These are phyloP conservation scores for Seira musarum DNA, from an alignment of 2,888 invertebrate genomes.

Conservation along the genomic window DNA sequence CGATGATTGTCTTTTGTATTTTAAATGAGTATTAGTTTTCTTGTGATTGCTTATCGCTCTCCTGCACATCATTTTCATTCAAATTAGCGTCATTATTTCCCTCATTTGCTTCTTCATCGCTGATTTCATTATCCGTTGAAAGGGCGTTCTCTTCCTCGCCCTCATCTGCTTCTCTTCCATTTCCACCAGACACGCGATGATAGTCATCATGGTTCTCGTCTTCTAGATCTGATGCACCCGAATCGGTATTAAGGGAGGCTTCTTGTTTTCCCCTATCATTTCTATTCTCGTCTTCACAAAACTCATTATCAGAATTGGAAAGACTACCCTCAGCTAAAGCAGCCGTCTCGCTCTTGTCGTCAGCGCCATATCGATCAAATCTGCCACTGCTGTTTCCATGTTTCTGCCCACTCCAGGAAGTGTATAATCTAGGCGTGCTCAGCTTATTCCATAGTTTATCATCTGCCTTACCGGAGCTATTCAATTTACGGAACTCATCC, in stretches of 20 bases:
- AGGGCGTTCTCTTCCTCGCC: not conserved
- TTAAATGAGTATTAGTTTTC: conserved; percentile 7
- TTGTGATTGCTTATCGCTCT: conserved; percentile 22
- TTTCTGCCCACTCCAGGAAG: conserved; percentile 21
- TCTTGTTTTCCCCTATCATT: conserved; percentile 9
- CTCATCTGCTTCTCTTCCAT: conserved; percentile 14
- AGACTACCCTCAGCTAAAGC: conserved; percentile 68
- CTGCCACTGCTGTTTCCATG: conserved; percentile 2
- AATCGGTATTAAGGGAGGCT: conserved; percentile 8
- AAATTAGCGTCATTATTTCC: too few relatives aligned
- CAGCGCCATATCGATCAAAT: conserved; percentile 50
- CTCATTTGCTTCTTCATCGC: conserved; percentile 41
- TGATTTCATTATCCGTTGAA: conserved; percentile 32
- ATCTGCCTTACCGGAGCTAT: not conserved
- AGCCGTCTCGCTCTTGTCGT: conserved; percentile 67
- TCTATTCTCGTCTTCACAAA: conserved; percentile 38
- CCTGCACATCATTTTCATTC: conserved; percentile 5
- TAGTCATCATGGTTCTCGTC: conserved; percentile 16
- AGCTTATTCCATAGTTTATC: conserved; percentile 46
- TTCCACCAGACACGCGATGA: not conserved
- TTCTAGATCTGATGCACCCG: conserved; percentile 22
- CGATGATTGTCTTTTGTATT: conserved; percentile 23
- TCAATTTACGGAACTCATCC: conserved; percentile 48
- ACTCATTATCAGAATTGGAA: conserved; percentile 67
- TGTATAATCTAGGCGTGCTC: conserved; percentile 44